Percentiles rank a stretch among this genome's conserved stretches.
Evolutionary conservation across 2,113 vertebrate genomes (phyloP).

Genomic region (Circaetus gallicus): DNA sequence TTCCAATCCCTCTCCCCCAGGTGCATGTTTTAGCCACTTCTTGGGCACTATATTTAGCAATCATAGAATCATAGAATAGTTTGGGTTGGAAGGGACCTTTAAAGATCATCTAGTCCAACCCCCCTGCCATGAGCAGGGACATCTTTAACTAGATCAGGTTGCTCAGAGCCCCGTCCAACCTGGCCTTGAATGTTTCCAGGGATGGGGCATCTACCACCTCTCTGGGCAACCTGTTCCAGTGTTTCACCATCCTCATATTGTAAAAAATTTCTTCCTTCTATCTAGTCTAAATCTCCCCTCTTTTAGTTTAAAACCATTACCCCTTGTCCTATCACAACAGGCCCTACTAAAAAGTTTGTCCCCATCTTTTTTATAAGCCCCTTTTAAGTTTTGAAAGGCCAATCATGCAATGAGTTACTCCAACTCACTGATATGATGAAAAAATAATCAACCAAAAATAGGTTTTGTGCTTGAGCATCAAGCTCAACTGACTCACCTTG

Average conservation of each 20-base stretch:
- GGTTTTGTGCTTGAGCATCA: not conserved
- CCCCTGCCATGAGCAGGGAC: rapidly evolving
- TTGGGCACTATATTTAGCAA: not conserved
- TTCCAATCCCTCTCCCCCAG: rapidly evolving
- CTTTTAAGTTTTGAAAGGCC: not conserved
- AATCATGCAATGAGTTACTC: not conserved
- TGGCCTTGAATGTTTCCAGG: not conserved
- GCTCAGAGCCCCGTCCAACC: not conserved
- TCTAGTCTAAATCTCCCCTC: not conserved
- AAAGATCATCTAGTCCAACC: not conserved
- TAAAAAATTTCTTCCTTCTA: not conserved
- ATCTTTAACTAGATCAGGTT: not conserved
- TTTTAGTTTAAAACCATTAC: not conserved
- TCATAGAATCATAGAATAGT: not conserved
- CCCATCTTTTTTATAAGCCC: not conserved
- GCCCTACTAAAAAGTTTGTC: not conserved
- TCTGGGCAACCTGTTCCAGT: not conserved
- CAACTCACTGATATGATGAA: not conserved
- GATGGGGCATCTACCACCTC: not conserved
- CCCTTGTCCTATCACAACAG: not conserved
- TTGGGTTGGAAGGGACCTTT: not conserved
- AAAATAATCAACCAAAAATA: not conserved
- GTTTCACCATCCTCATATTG: not conserved
- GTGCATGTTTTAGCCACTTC: not conserved
- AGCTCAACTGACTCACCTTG: not conserved